These are phyloP conservation scores for Muschampia plurimacula DNA, from an alignment of 2,888 invertebrate species.

Conservation along the genomic window DNA sequence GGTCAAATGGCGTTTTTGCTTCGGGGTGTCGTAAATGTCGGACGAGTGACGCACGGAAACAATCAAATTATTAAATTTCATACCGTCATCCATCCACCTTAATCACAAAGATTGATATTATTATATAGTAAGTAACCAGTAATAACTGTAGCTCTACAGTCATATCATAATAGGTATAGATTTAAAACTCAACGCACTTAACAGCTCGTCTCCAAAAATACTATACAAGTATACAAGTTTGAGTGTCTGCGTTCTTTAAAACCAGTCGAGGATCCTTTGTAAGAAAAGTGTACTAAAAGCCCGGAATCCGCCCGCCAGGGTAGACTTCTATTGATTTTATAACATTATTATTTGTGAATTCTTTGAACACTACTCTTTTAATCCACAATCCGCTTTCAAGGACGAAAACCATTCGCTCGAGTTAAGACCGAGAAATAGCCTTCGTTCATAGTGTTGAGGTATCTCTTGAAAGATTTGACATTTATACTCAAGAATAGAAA, in stretches of 20 bases:
- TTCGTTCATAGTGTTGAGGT: not conserved
- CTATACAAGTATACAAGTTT: constrained; percentile 9
- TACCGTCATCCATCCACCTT: not conserved
- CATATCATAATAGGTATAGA: not conserved
- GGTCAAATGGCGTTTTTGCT: constrained; percentile 27
- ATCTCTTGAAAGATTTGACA: not conserved
- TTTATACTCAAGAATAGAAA: not conserved
- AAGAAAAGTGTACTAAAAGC: constrained; percentile 11
- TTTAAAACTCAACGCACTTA: not conserved
- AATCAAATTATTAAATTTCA: constrained; percentile 1
- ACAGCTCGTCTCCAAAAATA: not conserved
- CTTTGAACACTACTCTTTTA: not conserved
- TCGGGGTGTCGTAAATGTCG: constrained; percentile 20
- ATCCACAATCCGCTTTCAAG: too few relatives aligned
- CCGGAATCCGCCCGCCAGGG: not conserved
- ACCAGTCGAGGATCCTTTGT: constrained; percentile 21
- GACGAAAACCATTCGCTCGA: not conserved
- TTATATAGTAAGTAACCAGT: not conserved
- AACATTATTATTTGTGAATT: not conserved
- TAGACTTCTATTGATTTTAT: not conserved
- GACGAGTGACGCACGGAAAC: constrained; percentile 12
- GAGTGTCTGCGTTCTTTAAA: constrained; percentile 19
- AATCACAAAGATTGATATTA: too few relatives aligned
- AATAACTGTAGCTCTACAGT: too few relatives aligned
- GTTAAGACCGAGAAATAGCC: not conserved